phyloP scores from a whole-genome alignment of 1,140 invertebrate species.

The Drosophila pallidifrons region DNA sequence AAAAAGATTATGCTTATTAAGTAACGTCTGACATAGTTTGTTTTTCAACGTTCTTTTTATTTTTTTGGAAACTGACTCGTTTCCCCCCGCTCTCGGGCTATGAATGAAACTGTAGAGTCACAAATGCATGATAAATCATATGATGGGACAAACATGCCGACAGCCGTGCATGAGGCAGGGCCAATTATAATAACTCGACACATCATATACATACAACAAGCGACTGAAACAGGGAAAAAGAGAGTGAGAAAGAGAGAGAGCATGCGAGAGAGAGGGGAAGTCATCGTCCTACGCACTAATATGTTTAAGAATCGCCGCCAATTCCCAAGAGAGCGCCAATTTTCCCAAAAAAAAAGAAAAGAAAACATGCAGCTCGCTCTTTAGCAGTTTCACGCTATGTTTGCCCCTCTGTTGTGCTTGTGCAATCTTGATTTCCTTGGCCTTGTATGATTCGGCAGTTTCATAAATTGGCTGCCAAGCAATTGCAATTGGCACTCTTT shows the following conservation, averaged over 20 bases:
- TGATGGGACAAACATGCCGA: conserved; percentile 82
- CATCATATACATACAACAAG: conserved; percentile 18
- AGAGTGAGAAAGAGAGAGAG: conserved; percentile 1
- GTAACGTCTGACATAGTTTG: conserved; percentile 81
- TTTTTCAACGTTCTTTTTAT: conserved; percentile 3
- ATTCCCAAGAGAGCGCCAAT: conserved; percentile 67
- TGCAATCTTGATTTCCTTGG: conserved; percentile 81
- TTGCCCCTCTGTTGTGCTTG: conserved; percentile 42
- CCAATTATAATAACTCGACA: conserved; percentile 46
- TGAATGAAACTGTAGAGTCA: conserved; percentile 77
- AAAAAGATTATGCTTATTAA: conserved; percentile 70
- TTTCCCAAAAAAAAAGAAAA: conserved; percentile 41
- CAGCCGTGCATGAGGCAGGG: conserved; percentile 63
- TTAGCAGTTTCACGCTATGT: conserved; percentile 64
- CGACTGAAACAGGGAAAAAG: background rate
- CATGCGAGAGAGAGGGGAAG: background rate
- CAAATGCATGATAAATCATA: conserved; percentile 83
- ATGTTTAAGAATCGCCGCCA: conserved; percentile 31
- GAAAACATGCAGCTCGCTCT: conserved; percentile 44
- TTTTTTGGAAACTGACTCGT: conserved; percentile 21
- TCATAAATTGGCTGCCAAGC: conserved; percentile 83
- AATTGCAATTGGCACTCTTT: conserved; percentile 83
- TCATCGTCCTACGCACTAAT: conserved; percentile 63
- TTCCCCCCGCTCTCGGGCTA: conserved; percentile 1
- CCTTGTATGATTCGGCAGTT: conserved; percentile 80